phyloP scores from a whole-genome alignment of 1,140 invertebrate genomes.

The Paramacrobiotus metropolitanus region DNA sequence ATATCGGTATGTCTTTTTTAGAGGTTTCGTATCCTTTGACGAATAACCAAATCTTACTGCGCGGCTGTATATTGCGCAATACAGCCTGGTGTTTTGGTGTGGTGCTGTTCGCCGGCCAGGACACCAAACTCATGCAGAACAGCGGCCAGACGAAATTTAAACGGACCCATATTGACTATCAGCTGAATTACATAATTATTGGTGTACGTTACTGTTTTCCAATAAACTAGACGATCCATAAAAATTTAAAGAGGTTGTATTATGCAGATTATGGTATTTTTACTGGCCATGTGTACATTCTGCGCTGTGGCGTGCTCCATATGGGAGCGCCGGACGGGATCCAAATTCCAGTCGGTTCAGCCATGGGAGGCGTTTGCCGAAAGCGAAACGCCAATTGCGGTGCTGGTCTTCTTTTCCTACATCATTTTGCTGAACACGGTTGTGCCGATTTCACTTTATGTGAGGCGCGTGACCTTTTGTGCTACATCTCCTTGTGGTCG shows the following conservation, averaged over 20 bases:
- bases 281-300: slow-evolving; percentile 88
- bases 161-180: slow-evolving; percentile 86
- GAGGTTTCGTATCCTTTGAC: slow-evolving; percentile 33
- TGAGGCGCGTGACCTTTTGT: slow-evolving; percentile 42
- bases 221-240: no score
- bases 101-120: slow-evolving; percentile 87
- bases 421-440: slow-evolving; percentile 98
- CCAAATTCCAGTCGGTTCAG: slow-evolving; percentile 68
- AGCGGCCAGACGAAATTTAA: slow-evolving; percentile 98
- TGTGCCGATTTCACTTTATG: slow-evolving; percentile 97
- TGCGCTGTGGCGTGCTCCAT: slow-evolving; percentile 88
- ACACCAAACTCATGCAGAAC: slow-evolving; percentile 99
- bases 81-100: slow-evolving; percentile 67
- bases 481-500: neutral
- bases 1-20: no score
- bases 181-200: slow-evolving; percentile 92
- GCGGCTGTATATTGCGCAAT: slow-evolving; percentile 77
- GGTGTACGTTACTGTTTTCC: no score
- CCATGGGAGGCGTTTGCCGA: slow-evolving; percentile 74
- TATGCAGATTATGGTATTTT: slow-evolving; percentile 85
- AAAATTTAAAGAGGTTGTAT: no score
- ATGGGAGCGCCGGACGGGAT: slow-evolving; percentile 53
- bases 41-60: slow-evolving; percentile 75
- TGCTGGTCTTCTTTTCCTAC: slow-evolving; percentile 96
- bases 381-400: slow-evolving; percentile 36